Base-by-base conservation (phyloP, 2,888 invertebrate species). In the Hemithea aestivaria region DNA sequence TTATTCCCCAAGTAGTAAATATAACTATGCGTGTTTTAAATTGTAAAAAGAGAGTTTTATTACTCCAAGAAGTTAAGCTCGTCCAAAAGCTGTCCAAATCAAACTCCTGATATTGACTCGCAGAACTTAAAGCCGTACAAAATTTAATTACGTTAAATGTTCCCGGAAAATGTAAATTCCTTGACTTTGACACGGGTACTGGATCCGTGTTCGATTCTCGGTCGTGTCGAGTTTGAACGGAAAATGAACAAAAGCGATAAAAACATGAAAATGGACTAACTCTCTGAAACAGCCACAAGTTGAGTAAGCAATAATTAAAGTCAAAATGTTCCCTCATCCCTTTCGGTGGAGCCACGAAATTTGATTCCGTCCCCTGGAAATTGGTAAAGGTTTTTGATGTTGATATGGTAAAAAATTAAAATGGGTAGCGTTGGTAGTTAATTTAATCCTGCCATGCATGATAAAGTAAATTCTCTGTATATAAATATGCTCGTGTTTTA, bases 301-400 rank as follows among this genome's bases (percentile, higher is more conserved):
- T 52, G 52, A 58, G 54, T 48, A 52, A 64, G 55, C 61, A 62
- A 63, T 63, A 67, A 68, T 71, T 68, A 64, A 66, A 59, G 53
- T 58, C 55, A 53, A 59, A 63, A 65, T 52, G 58, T 54, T 51
- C 36, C 35, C 46, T 43, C 48, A 51, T 51, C 20, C 22, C 7
- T n/a, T 35, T 26, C 37, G 7, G 21, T 26, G 22, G 30, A 51
- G 58, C 61, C 41, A 56, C 25, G 21, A 53, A 48, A 16, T 16
- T 16, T 5, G 5, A 16, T 16, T 16, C 16, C 16, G 16, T 4
- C 3, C 16, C 5, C 16, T 5, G 16, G 16, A 16, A 16, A 4
- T 16, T 4, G 2, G 16, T 4, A 16, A 16, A 16, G 16, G 16
- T 2, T 16, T 16, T 16, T 16, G 16, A 16, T 16, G 5, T 4